Base-by-base conservation (phyloP, 2,888 invertebrate species). In the Eutolmus rufibarbis region DNA sequence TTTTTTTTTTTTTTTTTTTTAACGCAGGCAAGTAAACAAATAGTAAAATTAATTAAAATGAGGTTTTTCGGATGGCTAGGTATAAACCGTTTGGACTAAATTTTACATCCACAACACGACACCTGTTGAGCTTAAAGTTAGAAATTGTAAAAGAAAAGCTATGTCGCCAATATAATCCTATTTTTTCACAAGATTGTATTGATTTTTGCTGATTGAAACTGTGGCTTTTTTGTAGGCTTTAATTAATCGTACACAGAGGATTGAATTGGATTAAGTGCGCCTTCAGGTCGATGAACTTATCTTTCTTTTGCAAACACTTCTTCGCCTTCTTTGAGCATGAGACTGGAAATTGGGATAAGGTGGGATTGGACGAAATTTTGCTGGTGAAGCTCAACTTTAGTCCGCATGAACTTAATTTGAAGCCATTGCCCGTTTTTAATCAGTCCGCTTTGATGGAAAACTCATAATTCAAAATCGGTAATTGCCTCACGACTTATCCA, bases 401-500 rank as follows among this genome's bases (percentile, higher is more conserved):
- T 66, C 66, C 1, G 28, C 66, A 66, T 66, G 66, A 66, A 66
- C 28, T 66, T 66, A 66, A 66, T 66, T 66, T 23, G 66, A 28
- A 66, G 23, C 0, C 66, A 66, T 28, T 66, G 66, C 12, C 51
- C 31, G 46, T 46, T 79, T 79, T 79, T 46, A 79, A 79, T 79
- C 46, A 46, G 78, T 43, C 3, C 28, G 46, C 79, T 46, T 79
- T 79, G 51, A 79, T 79, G 79, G 51, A 23, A 79, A 78, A 40
- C 5, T 79, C 79, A 79, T 79, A 79, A 51, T 79, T 79, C n/a
- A 79, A 40, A 51, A 40, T 51, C 51, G n/a, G 79, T 79, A 79
- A 79, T 79, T 76, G 76, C 37, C 23, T 66, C 19, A 76, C 14
- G 76, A 37, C 37, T 34, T 76, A 28, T 76, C 16, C 37, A 40